Evolutionary conservation across 2,113 vertebrate species (phyloP).

Genomic region (Morone chrysops): DNA sequence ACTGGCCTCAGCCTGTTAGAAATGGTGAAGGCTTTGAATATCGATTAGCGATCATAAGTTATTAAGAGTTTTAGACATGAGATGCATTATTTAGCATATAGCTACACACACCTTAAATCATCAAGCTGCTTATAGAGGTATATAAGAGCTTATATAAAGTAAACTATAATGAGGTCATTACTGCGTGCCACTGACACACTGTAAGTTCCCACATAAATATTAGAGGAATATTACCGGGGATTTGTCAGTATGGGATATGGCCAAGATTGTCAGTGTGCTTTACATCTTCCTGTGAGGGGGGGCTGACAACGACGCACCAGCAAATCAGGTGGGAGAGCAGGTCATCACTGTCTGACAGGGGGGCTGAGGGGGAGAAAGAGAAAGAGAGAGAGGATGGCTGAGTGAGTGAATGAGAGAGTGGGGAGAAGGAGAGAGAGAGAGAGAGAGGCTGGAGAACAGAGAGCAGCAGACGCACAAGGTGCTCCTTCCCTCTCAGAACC

Average conservation of each 20-base stretch:
- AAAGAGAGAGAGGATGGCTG: conserved; percentile 28
- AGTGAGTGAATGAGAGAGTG: conserved; percentile 2
- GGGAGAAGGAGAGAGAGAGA: conserved; percentile 43
- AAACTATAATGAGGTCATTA: conserved; percentile 51
- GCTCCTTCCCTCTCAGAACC: conserved; percentile 73
- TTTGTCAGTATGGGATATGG: conserved; percentile 46
- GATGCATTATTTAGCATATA: conserved; percentile 27
- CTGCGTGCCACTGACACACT: conserved; percentile 10
- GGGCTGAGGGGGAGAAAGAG: conserved; percentile 26
- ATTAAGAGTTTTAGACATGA: conserved; percentile 16
- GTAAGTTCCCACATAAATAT: conserved; percentile 11
- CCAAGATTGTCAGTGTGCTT: conserved; percentile 51
- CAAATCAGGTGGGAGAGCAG: conserved; percentile 60
- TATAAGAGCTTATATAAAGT: no score
- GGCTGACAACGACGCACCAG: conserved; percentile 47
- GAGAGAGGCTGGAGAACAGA: conserved; percentile 50
- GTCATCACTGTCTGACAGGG: conserved; percentile 63
- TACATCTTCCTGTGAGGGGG: conserved; percentile 52
- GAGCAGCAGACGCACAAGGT: conserved; percentile 73
- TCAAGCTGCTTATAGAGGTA: not conserved
- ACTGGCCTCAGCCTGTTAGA: conserved; percentile 31
- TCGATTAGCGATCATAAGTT: conserved; percentile 41
- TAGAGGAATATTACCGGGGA: conserved; percentile 35
- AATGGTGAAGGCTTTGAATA: conserved; percentile 40
- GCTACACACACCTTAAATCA: conserved; percentile 3